Percentiles rank a stretch among this genome's conserved stretches.
Conservation (phyloP, 2,888 invertebrate genomes). For the Drosophila histrio region DNA sequence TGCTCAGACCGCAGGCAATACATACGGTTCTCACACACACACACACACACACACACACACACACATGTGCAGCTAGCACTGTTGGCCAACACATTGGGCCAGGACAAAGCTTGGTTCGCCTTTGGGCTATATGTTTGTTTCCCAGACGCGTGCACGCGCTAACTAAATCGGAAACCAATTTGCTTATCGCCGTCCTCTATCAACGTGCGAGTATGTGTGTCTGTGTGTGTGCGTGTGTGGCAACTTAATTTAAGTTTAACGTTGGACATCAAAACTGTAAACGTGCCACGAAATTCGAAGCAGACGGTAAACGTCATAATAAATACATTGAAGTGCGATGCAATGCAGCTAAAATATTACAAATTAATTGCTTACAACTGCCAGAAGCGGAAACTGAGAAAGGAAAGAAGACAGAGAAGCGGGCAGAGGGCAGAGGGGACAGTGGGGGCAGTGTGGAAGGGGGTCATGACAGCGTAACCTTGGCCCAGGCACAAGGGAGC, state of each 20-base stretch:
- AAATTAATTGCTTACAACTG: conserved; percentile 46
- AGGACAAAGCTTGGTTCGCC: conserved; percentile 22
- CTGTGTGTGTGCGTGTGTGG: conserved; percentile 4
- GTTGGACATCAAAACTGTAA: conserved; percentile 30
- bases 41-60: conserved; percentile 7
- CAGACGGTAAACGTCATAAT: conserved; percentile 32
- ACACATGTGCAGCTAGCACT: background rate
- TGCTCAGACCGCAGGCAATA: conserved; percentile 34
- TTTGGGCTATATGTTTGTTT: conserved; percentile 43
- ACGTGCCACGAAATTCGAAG: conserved; percentile 27
- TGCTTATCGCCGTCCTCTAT: conserved; percentile 52
- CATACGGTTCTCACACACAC: background rate
- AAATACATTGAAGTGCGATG: conserved; percentile 45
- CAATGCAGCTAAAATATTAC: conserved; percentile 56
- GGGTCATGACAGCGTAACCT: conserved; percentile 13
- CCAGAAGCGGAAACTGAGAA: background rate
- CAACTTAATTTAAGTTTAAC: conserved; percentile 49
- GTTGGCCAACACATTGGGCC: background rate
- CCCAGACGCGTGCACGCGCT: conserved; percentile 40
- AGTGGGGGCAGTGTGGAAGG: background rate
- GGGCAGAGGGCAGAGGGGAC: background rate
- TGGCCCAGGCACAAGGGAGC: conserved; percentile 5
- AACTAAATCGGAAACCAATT: conserved; percentile 74
- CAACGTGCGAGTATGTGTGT: background rate
- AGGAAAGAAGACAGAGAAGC: no score